Conservation (phyloP, 2,888 invertebrate species). For the Pardosa pseudoannulata region DNA sequence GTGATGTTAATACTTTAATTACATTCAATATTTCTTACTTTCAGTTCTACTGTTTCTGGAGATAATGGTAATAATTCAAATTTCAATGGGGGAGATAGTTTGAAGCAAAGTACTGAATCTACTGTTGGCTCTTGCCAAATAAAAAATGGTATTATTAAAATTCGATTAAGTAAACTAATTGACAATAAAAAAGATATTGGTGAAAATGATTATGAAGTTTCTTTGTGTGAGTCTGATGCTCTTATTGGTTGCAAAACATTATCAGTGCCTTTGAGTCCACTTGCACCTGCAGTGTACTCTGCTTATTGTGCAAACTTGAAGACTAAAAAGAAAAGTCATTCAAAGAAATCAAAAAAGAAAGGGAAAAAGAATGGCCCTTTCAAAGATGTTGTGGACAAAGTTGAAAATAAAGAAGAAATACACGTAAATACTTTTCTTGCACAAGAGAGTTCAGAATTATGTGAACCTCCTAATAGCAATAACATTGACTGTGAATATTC, state of each 20-base stretch:
- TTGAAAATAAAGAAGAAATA: slow-evolving; percentile 11
- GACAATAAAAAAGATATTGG: slow-evolving; percentile 31
- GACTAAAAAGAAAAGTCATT: slow-evolving; percentile 44
- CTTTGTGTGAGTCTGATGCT: slow-evolving; percentile 42
- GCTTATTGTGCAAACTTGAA: slow-evolving; percentile 38
- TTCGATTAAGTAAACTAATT: slow-evolving; percentile 56
- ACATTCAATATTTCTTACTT: no score
- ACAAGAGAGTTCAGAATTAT: background rate
- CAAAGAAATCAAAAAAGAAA: slow-evolving; percentile 28
- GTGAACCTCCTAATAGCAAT: background rate
- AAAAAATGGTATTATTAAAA: slow-evolving; percentile 64
- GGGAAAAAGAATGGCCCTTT: background rate
- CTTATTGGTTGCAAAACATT: slow-evolving; percentile 57
- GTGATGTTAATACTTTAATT: no score
- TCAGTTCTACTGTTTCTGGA: no score
- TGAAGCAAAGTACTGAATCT: slow-evolving; percentile 7
- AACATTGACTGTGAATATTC: background rate
- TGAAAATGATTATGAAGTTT: slow-evolving; percentile 36
- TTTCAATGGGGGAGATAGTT: background rate
- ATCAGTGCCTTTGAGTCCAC: slow-evolving; percentile 68
- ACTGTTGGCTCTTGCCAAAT: slow-evolving; percentile 52
- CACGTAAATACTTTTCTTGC: background rate
- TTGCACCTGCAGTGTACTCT: slow-evolving; percentile 43
- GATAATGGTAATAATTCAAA: background rate
- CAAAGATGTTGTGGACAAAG: background rate